These are phyloP conservation scores for Chloroclystis v-ata DNA, from an alignment of 2,888 invertebrate genomes.

Conservation along the genomic window DNA sequence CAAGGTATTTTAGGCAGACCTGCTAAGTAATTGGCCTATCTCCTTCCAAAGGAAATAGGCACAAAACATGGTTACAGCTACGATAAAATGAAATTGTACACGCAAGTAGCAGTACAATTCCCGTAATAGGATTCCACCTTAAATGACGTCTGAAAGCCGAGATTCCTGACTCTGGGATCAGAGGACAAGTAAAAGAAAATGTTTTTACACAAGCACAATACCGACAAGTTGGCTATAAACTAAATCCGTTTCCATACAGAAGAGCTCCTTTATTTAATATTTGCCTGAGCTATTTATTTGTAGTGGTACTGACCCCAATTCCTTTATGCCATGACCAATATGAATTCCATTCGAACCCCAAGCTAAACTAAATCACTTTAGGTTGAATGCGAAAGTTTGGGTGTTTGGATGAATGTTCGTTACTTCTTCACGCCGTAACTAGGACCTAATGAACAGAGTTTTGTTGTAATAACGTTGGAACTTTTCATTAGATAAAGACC, in stretches of 20 bases:
- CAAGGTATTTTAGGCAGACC: background rate
- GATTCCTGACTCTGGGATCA: constrained; percentile 36
- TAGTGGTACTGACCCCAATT: background rate
- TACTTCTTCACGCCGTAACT: constrained; percentile 1
- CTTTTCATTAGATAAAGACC: background rate
- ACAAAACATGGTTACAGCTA: constrained; percentile 24
- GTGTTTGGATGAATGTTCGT: constrained; percentile 4
- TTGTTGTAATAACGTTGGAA: background rate
- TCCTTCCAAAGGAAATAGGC: constrained; percentile 11
- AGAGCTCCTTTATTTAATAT: constrained; percentile 13
- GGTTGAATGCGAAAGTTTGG: constrained; percentile 1
- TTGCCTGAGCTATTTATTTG: constrained; percentile 1
- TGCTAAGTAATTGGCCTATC: constrained; percentile 24
- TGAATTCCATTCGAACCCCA: background rate
- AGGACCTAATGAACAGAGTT: background rate
- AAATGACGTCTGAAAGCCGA: constrained; percentile 45
- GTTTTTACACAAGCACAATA: constrained; percentile 41
- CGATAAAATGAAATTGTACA: constrained; percentile 56
- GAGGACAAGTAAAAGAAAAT: constrained; percentile 46
- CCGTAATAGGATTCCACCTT: constrained; percentile 53
- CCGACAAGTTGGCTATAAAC: constrained; percentile 40
- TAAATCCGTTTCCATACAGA: constrained; percentile 27
- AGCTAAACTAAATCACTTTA: constrained; percentile 2
- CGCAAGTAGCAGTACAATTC: constrained; percentile 46
- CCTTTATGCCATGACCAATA: background rate